Conservation (phyloP, 1,140 invertebrate species). For the Hyles vespertilio region DNA sequence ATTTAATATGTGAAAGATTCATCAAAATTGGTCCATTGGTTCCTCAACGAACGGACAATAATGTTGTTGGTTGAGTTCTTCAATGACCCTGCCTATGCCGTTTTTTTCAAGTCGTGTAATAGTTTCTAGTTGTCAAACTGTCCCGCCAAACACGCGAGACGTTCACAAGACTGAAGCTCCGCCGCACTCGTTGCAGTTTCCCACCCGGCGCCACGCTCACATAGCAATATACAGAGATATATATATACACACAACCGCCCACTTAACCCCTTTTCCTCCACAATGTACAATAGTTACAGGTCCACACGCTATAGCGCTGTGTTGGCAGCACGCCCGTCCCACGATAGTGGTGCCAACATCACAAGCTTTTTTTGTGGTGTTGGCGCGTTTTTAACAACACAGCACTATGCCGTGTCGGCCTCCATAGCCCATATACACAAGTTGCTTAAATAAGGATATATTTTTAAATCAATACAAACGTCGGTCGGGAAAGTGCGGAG, state of each 20-base stretch:
- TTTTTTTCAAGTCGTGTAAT: too few relatives aligned
- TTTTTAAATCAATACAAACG: conserved; percentile 45
- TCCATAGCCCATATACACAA: conserved; percentile 67
- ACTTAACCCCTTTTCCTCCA: conserved; percentile 52
- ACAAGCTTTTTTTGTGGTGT: conserved; percentile 7
- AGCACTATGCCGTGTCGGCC: conserved; percentile 37
- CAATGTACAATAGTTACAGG: conserved; percentile 64
- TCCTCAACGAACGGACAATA: too few relatives aligned
- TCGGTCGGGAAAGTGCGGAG: conserved; percentile 43
- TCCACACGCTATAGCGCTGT: conserved; percentile 37
- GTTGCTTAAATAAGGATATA: conserved; percentile 65
- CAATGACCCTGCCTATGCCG: background rate
- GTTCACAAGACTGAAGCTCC: conserved; percentile 59
- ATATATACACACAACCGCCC: conserved; percentile 48
- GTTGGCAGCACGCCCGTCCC: conserved; percentile 11
- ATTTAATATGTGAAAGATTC: too few relatives aligned
- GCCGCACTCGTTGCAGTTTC: conserved; percentile 39
- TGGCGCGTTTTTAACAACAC: conserved; percentile 23
- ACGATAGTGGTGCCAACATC: background rate
- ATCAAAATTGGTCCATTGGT: background rate
- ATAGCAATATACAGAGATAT: conserved; percentile 68
- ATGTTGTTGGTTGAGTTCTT: background rate
- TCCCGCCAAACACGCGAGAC: background rate
- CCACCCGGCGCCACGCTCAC: conserved; percentile 41
- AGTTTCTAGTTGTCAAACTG: background rate